Evolutionary conservation across 2,797 vertebrate genomes (phyloP).

Genomic region (Etheostoma nigrum): DNA sequence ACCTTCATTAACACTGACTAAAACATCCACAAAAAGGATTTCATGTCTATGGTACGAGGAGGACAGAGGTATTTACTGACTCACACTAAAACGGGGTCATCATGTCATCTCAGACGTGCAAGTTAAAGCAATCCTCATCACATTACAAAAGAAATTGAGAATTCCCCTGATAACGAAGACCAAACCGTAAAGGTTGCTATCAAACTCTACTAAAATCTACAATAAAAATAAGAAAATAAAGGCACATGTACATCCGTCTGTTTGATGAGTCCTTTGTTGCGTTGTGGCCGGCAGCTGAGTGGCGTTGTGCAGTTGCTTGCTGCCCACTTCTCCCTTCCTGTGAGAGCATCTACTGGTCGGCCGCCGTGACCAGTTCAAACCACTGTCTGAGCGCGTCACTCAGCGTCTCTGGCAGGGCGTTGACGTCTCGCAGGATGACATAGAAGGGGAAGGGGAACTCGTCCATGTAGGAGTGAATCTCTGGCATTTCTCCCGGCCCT

Average conservation of each 20-base stretch:
- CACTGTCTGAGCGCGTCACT: slow-evolving; percentile 97
- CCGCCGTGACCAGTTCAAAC: slow-evolving; percentile 96
- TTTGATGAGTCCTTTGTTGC: slow-evolving; percentile 8
- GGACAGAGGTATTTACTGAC: slow-evolving; percentile 68
- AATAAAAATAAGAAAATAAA: slow-evolving; percentile 78
- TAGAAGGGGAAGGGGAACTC: slow-evolving; percentile 99
- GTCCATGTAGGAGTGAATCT: slow-evolving; percentile 98
- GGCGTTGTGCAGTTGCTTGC: slow-evolving; percentile 58
- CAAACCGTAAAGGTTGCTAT: slow-evolving; percentile 61
- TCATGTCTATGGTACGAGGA: slow-evolving; percentile 43
- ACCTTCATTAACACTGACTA: slow-evolving; percentile 46
- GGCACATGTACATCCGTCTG: slow-evolving; percentile 82
- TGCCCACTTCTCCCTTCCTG: slow-evolving; percentile 28
- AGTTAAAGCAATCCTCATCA: slow-evolving; percentile 67
- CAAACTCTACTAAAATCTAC: slow-evolving; percentile 70
- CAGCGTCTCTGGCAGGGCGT: slow-evolving; percentile 93
- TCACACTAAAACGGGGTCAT: slow-evolving; percentile 59
- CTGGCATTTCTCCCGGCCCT: slow-evolving; percentile 92
- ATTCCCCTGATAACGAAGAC: slow-evolving; percentile 61
- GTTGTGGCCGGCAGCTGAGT: slow-evolving; percentile 64
- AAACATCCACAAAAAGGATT: slow-evolving; percentile 50
- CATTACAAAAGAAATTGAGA: slow-evolving; percentile 51
- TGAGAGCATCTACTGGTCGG: slow-evolving; percentile 77
- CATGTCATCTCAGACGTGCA: slow-evolving; percentile 70
- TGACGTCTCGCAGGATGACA: slow-evolving; percentile 94